Conservation (phyloP, 2,797 vertebrate genomes). For the Agapornis canus region DNA sequence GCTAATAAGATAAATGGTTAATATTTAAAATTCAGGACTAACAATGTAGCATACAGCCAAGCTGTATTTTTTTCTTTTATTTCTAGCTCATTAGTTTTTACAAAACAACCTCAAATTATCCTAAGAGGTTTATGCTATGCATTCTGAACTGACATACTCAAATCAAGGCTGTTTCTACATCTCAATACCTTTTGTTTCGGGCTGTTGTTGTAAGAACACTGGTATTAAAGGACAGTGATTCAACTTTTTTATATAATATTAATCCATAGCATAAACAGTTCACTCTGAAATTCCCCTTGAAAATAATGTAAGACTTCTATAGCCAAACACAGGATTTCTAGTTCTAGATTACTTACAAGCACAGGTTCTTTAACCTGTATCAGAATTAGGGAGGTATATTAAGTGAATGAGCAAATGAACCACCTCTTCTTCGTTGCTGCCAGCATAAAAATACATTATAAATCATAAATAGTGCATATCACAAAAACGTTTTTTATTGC, state of each 20-base stretch:
- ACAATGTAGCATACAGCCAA: not conserved
- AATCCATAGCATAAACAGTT: not conserved
- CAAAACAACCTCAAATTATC: not conserved
- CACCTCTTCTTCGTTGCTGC: not conserved
- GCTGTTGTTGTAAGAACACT: not conserved
- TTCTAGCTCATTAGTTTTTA: not conserved
- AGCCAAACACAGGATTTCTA: not conserved
- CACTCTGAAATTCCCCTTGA: not conserved
- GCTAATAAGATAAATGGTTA: slow-evolving; percentile 14
- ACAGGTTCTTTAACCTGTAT: not conserved
- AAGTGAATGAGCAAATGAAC: not conserved
- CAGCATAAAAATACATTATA: not conserved
- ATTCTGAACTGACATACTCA: not conserved
- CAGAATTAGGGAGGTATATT: not conserved
- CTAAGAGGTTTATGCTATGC: not conserved
- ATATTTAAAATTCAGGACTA: not conserved
- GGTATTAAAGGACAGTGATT: not conserved
- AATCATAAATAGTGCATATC: not conserved
- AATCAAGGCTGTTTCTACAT: not conserved
- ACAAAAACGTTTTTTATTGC: not conserved
- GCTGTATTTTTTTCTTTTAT: not conserved
- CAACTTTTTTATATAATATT: not conserved
- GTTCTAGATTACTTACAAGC: not conserved
- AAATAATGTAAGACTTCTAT: not conserved
- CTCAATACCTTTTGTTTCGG: not conserved